Evolutionary conservation across 92 coral and sea anemone species (phyloP).

Genomic region (Plumapathes pennacea): DNA sequence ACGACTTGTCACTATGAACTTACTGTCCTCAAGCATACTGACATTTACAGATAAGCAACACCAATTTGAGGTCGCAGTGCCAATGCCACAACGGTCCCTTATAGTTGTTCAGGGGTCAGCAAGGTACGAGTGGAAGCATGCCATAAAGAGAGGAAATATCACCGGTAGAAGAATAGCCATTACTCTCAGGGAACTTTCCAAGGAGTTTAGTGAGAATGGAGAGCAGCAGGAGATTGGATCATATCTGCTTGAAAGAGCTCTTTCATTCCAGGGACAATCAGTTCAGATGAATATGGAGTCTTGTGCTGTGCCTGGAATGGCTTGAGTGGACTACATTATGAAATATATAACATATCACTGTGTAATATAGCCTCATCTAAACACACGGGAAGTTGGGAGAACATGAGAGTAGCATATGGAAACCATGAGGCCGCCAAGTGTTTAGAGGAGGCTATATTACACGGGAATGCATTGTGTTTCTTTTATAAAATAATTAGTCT

Average conservation of each 20-base stretch:
- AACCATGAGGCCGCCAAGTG: too few species aligned
- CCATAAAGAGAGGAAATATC: slow-evolving; percentile 76
- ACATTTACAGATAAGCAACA: slow-evolving; percentile 54
- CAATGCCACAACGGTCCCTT: slow-evolving; percentile 76
- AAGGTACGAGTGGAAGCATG: slow-evolving; percentile 89
- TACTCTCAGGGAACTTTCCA: slow-evolving; percentile 84
- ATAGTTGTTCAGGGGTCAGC: slow-evolving; percentile 76
- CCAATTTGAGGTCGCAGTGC: slow-evolving; percentile 57
- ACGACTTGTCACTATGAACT: slow-evolving; percentile 80
- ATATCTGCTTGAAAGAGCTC: slow-evolving; percentile 54
- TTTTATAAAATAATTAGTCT: too few species aligned
- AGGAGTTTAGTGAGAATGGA: slow-evolving; percentile 69
- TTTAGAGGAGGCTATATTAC: too few species aligned
- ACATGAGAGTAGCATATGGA: too few species aligned
- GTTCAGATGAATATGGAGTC: slow-evolving; percentile 50
- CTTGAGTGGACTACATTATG: too few species aligned
- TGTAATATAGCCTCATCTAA: too few species aligned
- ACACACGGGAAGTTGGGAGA: too few species aligned
- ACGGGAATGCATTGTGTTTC: too few species aligned
- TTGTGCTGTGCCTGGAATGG: too few species aligned
- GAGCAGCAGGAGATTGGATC: slow-evolving; percentile 37
- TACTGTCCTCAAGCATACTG: slow-evolving; percentile 64
- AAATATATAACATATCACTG: too few species aligned
- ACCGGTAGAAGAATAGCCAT: slow-evolving; percentile 77
- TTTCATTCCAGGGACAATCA: slow-evolving; percentile 74